Conservation (phyloP, 2,113 vertebrate species). For the Smithornis capensis region DNA sequence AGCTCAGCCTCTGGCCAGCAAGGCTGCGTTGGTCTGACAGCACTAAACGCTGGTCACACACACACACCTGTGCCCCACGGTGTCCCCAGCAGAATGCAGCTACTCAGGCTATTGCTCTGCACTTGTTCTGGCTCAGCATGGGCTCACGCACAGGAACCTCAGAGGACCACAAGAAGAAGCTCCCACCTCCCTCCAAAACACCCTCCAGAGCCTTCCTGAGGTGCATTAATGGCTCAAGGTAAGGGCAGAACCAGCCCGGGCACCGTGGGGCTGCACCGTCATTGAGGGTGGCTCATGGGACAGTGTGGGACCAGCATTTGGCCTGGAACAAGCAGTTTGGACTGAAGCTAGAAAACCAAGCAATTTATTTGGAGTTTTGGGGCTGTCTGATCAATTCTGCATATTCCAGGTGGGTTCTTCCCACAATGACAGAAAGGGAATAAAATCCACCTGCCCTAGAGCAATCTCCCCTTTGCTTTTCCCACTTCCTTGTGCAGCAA, state of each 20-base stretch:
- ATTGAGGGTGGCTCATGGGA: rapidly evolving
- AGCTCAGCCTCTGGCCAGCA: neutral
- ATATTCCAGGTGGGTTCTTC: neutral
- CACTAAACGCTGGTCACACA: neutral
- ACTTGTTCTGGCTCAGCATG: rapidly evolving
- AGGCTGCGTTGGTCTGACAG: neutral
- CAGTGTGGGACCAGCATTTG: rapidly evolving
- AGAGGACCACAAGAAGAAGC: neutral
- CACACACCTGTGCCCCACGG: neutral
- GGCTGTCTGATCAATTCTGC: neutral
- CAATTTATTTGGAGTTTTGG: neutral
- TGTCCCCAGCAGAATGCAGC: neutral
- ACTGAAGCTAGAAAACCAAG: neutral
- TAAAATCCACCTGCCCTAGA: neutral
- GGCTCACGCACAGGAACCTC: neutral
- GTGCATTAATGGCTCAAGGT: neutral
- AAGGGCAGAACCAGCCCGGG: neutral
- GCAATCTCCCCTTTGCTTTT: neutral
- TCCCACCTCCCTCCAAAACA: neutral
- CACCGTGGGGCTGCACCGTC: rapidly evolving
- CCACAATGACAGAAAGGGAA: neutral
- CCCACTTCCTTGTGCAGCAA: neutral
- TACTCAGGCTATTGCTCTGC: neutral
- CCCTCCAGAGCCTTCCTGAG: rapidly evolving
- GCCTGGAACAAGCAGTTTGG: neutral